Conservation (phyloP, 2,888 invertebrate species). For the Rapana venosa region DNA sequence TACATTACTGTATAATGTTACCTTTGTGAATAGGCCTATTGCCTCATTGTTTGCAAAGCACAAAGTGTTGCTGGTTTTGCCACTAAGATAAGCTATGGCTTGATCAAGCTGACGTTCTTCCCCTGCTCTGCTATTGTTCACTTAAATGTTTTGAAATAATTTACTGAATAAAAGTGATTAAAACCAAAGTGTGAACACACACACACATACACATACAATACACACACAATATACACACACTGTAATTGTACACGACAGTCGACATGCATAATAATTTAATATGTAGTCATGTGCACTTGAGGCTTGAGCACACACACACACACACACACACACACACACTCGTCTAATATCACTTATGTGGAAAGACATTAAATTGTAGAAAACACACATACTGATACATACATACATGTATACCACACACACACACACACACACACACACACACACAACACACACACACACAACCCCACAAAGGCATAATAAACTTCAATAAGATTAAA, state of each 20-base stretch:
- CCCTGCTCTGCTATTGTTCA: too few relatives aligned
- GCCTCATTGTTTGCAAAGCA: too few relatives aligned
- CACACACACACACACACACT: too few relatives aligned
- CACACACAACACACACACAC: not conserved
- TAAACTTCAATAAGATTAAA: not conserved
- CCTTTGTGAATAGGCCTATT: too few relatives aligned
- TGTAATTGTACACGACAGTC: not conserved
- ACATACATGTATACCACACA: not conserved
- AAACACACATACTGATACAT: not conserved
- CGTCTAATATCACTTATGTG: too few relatives aligned
- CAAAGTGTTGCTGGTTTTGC: too few relatives aligned
- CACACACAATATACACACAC: not conserved
- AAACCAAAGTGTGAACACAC: not conserved
- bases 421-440: not conserved
- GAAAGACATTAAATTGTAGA: too few relatives aligned
- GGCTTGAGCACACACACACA: not conserved
- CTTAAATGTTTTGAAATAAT: too few relatives aligned
- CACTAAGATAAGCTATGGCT: not conserved
- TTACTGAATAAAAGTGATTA: too few relatives aligned
- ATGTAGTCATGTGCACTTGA: not conserved
- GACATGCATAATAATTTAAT: not conserved
- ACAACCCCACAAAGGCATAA: not conserved
- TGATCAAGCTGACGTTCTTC: not conserved
- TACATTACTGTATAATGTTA: too few relatives aligned
- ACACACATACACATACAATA: not conserved